Evolutionary conservation across 1,140 invertebrate species (phyloP), one percentile per base, ranked within the genome.

Genomic region (Aporrectodea caliginosa): DNA sequence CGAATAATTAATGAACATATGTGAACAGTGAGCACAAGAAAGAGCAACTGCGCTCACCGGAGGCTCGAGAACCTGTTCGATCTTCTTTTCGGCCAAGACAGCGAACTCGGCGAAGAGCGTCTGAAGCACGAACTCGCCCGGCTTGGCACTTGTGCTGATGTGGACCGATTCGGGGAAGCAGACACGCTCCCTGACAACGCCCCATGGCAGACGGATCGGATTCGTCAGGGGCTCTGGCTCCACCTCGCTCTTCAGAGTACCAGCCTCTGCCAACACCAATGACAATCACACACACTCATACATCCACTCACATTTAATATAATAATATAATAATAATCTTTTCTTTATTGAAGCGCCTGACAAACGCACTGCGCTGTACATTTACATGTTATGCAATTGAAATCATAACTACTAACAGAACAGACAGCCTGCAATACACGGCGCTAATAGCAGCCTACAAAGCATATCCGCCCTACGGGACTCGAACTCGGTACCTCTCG

Each of bases 71-170:
- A 98, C 95, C 83, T 92, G 91, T 87, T 98, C 96, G 89, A 98
- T 97, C 89, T 98, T 98, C 85, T 93, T 93, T 83, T 98, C 96
- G 1, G 95, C 94, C 84, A 96, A 93, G 0, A 93, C 89, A 1
- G 95, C 97, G 85, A 98, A 98, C 86, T 98, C 95, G 0, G 94
- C 92, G 86, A 98, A 98, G 0, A 98, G 90, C 43, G 93, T 94
- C 72, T 95, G 90, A 92, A 98, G 95, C 0, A 98, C 95, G 90
- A 94, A 98, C 87, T 98, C 96, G 29, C 96, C 75, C 0, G 78
- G 73, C 78, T 73, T 75, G 16, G 35, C 22, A 16, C 32, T 31
- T 29, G 78, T 68, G 29, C 43, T 80, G 72, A 82, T 69, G 31
- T 74, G 72, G 6, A 82, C 43, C 1, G 31, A 71, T 34, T 80